A percentile compares a stretch with the other conserved stretches of the same genome.
Conservation (phyloP, 92 coral and sea anemone species). For the Siderastrea radians region DNA sequence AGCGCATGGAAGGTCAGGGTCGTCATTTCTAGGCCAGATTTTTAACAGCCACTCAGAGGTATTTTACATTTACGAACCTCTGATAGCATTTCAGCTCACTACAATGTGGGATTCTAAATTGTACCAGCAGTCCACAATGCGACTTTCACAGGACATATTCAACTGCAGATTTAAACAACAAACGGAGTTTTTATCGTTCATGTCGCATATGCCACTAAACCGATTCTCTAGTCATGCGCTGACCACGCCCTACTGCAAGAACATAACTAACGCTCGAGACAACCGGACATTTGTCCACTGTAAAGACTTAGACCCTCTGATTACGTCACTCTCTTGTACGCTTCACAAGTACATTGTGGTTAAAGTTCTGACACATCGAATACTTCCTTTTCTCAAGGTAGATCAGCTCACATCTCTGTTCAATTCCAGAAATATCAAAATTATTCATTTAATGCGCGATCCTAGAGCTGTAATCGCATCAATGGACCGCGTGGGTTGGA, state of each 20-base stretch:
- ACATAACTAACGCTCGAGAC: constrained; percentile 17
- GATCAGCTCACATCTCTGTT: constrained; percentile 38
- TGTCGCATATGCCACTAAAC: constrained; percentile 75
- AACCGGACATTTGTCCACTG: constrained; percentile 48
- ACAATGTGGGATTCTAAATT: constrained; percentile 62
- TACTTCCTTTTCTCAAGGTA: constrained; percentile 49
- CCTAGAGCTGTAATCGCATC: constrained; percentile 92
- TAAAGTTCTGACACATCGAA: constrained; percentile 80
- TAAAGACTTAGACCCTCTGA: constrained; percentile 61
- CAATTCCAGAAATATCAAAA: constrained; percentile 39
- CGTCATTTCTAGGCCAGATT: constrained; percentile 91
- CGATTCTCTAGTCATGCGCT: constrained; percentile 91
- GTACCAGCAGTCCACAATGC: constrained; percentile 64
- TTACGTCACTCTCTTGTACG: constrained; percentile 74
- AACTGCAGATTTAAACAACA: constrained; percentile 80
- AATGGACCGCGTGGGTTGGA: constrained; percentile 87
- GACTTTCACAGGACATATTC: constrained; percentile 74
- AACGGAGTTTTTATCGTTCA: constrained; percentile 75
- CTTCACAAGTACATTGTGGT: constrained; percentile 61
- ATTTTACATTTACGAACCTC: constrained; percentile 90
- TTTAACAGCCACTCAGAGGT: constrained; percentile 87
- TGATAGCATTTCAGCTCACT: constrained; percentile 67
- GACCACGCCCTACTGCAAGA: constrained; percentile 69
- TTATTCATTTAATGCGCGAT: constrained; percentile 92
- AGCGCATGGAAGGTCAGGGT: constrained; percentile 92